Base-by-base conservation (phyloP, 2,888 invertebrate genomes). In the Heteromurus nitidus region DNA sequence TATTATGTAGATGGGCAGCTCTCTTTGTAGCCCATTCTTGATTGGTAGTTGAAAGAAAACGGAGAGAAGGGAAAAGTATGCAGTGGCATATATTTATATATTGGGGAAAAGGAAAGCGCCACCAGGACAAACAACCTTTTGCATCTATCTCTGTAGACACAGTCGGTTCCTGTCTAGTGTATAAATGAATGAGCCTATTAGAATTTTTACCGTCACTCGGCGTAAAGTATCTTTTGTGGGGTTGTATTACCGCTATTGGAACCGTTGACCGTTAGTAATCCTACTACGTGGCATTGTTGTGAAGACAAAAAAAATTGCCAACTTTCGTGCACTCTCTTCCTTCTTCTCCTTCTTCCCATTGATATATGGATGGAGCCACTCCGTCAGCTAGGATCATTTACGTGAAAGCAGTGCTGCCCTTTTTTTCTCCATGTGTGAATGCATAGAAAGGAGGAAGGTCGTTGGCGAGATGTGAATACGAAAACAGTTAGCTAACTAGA, bases 391-490 rank as follows among this genome's bases (percentile, higher is more conserved):
- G n/a, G n/a, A n/a, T n/a, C n/a, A n/a, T n/a, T n/a, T n/a, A n/a
- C n/a, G n/a, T n/a, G n/a, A n/a, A n/a, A n/a, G n/a, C n/a, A n/a
- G n/a, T n/a, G n/a, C n/a, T n/a, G n/a, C n/a, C n/a, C n/a, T n/a
- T n/a, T n/a, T n/a, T n/a, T n/a, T n/a, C n/a, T n/a, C n/a, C n/a
- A n/a, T n/a, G n/a, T n/a, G n/a, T n/a, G n/a, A n/a, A n/a, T n/a
- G n/a, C n/a, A n/a, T n/a, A 30, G 60, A 62, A 16, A 20, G 16
- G 30, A 22, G 30, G 44, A 64, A 77, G 64, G 69, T 70, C 53
- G 31, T 36, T 70, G 77, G 42, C 77, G 77, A 70, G 77, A 77
- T 53, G 64, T 62, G 77, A 77, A 77, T 77, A 70, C 77, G 16
- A 75, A 75, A 67, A 42, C 55, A 62, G 60, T 31, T n/a, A 69